Base-by-base conservation (phyloP, 2,797 vertebrate species). In the Choloepus didactylus region DNA sequence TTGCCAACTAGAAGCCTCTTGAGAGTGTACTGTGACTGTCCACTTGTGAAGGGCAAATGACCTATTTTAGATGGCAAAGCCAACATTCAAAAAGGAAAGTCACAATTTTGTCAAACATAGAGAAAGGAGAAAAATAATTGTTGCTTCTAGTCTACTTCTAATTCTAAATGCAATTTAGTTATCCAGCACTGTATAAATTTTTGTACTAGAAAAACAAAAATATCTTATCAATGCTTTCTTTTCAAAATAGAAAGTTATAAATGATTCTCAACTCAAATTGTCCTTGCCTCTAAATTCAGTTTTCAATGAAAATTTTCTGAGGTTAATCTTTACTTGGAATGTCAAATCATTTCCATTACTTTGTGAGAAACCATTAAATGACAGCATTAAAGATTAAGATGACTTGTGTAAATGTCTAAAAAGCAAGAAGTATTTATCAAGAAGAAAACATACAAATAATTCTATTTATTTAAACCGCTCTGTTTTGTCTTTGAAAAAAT, bases 201-300 rank as follows among this genome's bases (percentile, higher is more conserved):
- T 41, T 66, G 18, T 60, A 90, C 16, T 44, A 87, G 51, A 77
- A 81, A 92, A 92, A 82, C 31, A 35, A 82, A 94, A 95, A 44
- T 70, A 77, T 27, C 56, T 88, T 54, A 80, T 27, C 77, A 96
- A 49, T 60, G 70, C 38, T 88, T 81, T 27, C 44, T 91, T 91
- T 77, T 93, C 72, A 91, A 91, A 90, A 67, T 67, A 80, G 64
- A 87, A 91, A 88, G 35, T 46, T 79, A 31, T 38, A 62, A 66
- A 16, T 19, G 12, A 6, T 56, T 85, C 27, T 56, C 11, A 41
- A 41, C 79, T 76, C 16, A n/a, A 70, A 21, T 23, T 92, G 23
- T 29, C 60, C 38, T 81, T 51, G 31, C 27, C 29, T 90, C 72
- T 84, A 87, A 66, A 25, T 81, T 59, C 14, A 70, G 84, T 84